Conservation (phyloP, 2,113 vertebrate genomes). For the Pomatostomus ruficeps region DNA sequence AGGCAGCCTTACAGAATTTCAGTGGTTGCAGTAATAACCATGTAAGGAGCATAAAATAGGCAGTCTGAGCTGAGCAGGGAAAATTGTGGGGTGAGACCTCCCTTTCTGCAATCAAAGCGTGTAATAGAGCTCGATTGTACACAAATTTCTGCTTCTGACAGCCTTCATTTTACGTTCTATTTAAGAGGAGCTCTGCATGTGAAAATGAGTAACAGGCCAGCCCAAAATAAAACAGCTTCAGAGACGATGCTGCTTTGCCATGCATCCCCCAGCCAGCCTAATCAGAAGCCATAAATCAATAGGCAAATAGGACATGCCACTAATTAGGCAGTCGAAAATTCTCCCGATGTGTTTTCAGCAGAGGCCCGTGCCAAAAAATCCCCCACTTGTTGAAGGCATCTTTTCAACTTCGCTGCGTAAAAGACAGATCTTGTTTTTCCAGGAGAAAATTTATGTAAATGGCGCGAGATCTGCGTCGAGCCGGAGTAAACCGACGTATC, state of each 20-base stretch:
- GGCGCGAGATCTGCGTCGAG: background rate
- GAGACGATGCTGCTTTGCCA: background rate
- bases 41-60: conserved; percentile 53
- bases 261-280: background rate
- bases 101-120: conserved; percentile 46
- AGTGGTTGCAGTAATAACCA: conserved; percentile 66
- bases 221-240: conserved; percentile 5
- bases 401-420: background rate
- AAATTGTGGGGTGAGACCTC: conserved; percentile 57
- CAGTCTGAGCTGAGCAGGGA: conserved; percentile 43
- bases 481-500: background rate
- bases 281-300: conserved; percentile 21
- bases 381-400: conserved; percentile 21
- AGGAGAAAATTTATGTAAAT: conserved; percentile 14
- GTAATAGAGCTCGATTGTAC: conserved; percentile 44
- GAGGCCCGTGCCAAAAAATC: background rate
- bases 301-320: background rate
- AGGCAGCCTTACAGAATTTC: conserved; percentile 54
- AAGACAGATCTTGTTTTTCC: background rate
- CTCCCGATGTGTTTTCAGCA: background rate
- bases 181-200: conserved; percentile 34
- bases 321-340: conserved; percentile 11
- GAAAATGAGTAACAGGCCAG: conserved; percentile 6
- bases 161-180: conserved; percentile 53
- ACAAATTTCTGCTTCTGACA: conserved; percentile 26